phyloP scores from a whole-genome alignment of 2,797 vertebrate genomes.

The Emys orbicularis region DNA sequence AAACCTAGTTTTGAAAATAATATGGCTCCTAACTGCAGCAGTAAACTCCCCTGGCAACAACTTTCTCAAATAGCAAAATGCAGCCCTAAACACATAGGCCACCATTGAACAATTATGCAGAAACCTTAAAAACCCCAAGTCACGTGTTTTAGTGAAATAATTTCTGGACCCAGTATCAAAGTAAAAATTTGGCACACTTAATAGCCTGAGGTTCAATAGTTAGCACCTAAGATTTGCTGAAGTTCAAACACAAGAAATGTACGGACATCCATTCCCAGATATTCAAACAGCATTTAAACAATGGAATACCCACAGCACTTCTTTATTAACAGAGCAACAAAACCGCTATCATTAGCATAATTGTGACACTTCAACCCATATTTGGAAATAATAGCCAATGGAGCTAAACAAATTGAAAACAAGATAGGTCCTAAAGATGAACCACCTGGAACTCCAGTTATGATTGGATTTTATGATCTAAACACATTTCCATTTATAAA shows the following conservation, averaged over 20 bases:
- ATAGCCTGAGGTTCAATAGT: neutral
- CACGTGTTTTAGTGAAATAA: neutral
- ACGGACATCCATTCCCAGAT: neutral
- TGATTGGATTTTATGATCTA: neutral
- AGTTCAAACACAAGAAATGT: neutral
- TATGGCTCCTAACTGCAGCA: neutral
- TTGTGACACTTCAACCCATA: constrained; percentile 5
- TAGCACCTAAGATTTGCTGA: neutral
- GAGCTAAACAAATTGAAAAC: neutral
- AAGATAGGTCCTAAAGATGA: constrained; percentile 35
- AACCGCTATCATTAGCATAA: neutral
- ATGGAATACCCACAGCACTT: neutral
- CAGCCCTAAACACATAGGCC: neutral
- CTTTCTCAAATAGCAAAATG: neutral
- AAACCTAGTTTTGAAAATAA: neutral
- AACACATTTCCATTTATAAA: neutral
- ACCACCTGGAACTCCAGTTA: neutral
- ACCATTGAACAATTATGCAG: neutral
- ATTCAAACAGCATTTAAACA: constrained; percentile 5
- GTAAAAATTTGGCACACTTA: neutral
- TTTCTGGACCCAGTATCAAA: neutral
- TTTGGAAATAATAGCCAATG: constrained; percentile 19
- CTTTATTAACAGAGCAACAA: constrained; percentile 30
- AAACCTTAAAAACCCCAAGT: neutral
- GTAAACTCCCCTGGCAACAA: neutral